Conservation (phyloP, 2,888 invertebrate genomes). For the Amphiduros pacificus region DNA sequence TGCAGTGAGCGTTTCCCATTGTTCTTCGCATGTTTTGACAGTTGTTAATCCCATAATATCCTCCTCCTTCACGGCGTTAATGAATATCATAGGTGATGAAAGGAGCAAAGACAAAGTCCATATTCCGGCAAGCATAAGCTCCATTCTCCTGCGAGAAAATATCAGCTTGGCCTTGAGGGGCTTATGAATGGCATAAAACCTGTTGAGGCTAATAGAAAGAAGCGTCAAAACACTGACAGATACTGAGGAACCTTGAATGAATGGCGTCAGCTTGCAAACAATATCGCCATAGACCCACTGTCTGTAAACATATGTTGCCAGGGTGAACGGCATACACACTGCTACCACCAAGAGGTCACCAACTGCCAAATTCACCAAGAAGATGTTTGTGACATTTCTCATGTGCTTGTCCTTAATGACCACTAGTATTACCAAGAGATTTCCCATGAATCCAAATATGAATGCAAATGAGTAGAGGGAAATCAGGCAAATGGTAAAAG, state of each 20-base stretch:
- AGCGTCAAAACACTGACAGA: not conserved
- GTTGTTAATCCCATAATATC: conserved; percentile 1
- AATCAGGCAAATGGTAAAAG: no score
- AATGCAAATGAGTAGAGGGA: not conserved
- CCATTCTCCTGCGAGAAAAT: not conserved
- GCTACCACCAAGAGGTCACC: not conserved
- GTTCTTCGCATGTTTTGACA: not conserved
- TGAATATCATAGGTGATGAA: not conserved
- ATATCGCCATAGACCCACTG: not conserved
- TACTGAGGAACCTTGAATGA: not conserved
- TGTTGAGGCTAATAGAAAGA: not conserved
- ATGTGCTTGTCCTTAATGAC: not conserved
- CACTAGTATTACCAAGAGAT: not conserved
- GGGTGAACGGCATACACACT: not conserved
- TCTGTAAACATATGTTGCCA: not conserved
- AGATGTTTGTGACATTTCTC: not conserved
- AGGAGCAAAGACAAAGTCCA: not conserved
- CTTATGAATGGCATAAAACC: not conserved
- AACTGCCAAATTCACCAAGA: not conserved
- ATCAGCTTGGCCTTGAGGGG: not conserved
- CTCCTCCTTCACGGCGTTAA: not conserved
- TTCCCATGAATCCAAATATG: not conserved
- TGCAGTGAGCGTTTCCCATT: not conserved
- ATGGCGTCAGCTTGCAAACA: not conserved
- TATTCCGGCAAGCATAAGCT: not conserved